phyloP scores from a whole-genome alignment of 1,140 invertebrate genomes.

The Neodiprion pinetum region DNA sequence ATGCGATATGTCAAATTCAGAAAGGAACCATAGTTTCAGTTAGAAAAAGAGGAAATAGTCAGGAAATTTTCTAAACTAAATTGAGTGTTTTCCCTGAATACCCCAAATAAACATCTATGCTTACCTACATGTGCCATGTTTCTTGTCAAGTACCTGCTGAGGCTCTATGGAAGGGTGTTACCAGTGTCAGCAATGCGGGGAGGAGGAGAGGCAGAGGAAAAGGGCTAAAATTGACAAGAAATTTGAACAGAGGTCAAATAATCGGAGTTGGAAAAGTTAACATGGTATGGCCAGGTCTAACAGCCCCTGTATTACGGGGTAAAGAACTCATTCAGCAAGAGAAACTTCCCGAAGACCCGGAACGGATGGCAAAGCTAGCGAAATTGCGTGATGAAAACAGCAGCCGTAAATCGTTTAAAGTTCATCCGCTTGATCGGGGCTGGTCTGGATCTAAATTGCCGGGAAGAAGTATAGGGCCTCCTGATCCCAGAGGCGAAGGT shows the following conservation, averaged over 20 bases:
- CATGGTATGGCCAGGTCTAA: conserved; percentile 93
- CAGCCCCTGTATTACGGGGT: conserved; percentile 80
- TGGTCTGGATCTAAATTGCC: conserved; percentile 85
- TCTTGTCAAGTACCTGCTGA: conserved; percentile 73
- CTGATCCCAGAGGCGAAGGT: conserved; percentile 83
- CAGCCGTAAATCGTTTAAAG: conserved; percentile 65
- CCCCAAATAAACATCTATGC: not conserved
- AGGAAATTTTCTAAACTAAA: too few relatives aligned
- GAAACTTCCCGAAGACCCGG: conserved; percentile 73
- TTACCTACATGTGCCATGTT: conserved; percentile 19
- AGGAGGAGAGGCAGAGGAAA: conserved; percentile 92
- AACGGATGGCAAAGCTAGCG: conserved; percentile 73
- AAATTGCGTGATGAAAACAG: conserved; percentile 77
- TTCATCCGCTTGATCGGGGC: conserved; percentile 85
- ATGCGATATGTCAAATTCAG: too few relatives aligned
- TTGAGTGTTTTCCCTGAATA: too few relatives aligned
- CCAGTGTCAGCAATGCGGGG: conserved; percentile 95
- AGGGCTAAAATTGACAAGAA: conserved; percentile 75
- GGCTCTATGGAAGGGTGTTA: conserved; percentile 92
- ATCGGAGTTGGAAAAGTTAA: conserved; percentile 87
- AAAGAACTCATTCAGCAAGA: conserved; percentile 76
- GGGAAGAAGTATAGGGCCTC: conserved; percentile 86
- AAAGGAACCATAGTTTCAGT: too few relatives aligned
- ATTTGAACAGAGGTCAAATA: conserved; percentile 90
- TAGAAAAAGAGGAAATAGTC: too few relatives aligned